Percentiles rank a stretch among this genome's conserved stretches.
Evolutionary conservation across 2,888 invertebrate genomes (phyloP).

Genomic region (Drosophila pullipes): DNA sequence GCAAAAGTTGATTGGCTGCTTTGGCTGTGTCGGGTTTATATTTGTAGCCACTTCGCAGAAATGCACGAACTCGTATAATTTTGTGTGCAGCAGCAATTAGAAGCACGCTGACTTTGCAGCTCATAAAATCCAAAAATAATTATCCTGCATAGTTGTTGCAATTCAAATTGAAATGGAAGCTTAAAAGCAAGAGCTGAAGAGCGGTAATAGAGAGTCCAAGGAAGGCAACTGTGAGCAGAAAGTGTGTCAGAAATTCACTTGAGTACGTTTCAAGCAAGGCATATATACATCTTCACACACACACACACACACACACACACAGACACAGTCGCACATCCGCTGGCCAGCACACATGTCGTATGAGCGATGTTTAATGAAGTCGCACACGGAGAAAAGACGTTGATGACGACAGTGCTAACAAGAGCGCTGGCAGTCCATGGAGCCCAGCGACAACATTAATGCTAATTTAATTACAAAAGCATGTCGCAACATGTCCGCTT

Average conservation of each 20-base stretch:
- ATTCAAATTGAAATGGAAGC: constrained; percentile 47
- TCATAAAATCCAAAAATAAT: constrained; percentile 44
- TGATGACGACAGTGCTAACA: constrained; percentile 49
- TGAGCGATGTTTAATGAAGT: constrained; percentile 72
- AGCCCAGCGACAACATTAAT: constrained; percentile 61
- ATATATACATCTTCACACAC: neutral
- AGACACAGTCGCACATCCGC: neutral
- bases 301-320: constrained; percentile 3
- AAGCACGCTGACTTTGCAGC: constrained; percentile 44
- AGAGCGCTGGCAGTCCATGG: constrained; percentile 43
- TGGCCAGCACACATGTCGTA: constrained; percentile 51
- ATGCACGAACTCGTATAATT: constrained; percentile 43
- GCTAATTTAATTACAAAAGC: constrained; percentile 72
- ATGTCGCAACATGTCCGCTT: constrained; percentile 50
- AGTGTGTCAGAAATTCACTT: constrained; percentile 56
- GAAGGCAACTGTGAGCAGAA: constrained; percentile 33
- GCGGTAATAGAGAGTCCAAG: constrained; percentile 12
- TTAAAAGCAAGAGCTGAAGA: constrained; percentile 20
- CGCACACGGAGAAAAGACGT: constrained; percentile 29
- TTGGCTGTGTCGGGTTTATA: constrained; percentile 36
- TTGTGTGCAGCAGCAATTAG: constrained; percentile 57
- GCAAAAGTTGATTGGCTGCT: constrained; percentile 39
- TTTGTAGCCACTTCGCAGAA: constrained; percentile 60
- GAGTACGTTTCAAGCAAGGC: constrained; percentile 32
- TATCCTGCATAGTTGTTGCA: constrained; percentile 28